Base-by-base conservation (phyloP, 2,113 vertebrate genomes). In the Paracanthobrama guichenoti region DNA sequence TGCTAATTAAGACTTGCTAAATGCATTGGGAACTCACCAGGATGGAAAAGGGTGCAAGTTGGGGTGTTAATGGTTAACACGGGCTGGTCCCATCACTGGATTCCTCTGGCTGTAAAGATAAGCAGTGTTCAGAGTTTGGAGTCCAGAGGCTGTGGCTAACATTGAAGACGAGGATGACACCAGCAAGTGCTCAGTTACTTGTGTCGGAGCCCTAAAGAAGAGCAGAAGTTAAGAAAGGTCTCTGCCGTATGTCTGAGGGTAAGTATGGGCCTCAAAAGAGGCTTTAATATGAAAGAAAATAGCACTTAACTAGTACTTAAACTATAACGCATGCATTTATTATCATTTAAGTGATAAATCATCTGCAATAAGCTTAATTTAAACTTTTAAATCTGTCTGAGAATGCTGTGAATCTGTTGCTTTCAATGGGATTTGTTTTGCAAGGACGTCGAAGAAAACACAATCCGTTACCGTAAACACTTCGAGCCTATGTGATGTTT, bases 31-130 rank as follows among this genome's bases (percentile, higher is more conserved):
- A 50, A 14, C 67, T 75, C 13, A 55, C 11, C 11, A 39, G 44
- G 76, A 73, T 72, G 66, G 81, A 76, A 79, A 1, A 69, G 26
- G 60, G 59, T 84, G 53, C 48, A 73, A 71, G 26, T 73, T 46
- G 55, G 16, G 6, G 14, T 57, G 59, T 88, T 88, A 87, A 89
- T 88, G 62, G 57, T 85, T 88, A 88, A 89, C 87, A 59, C 2
- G 12, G 7, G 12, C 44, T 55, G 24, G 31, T 82, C 76, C n/a
- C 59, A 87, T 88, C 78, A 26, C 66, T 83, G 81, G 64, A n/a
- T 75, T 81, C 22, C 28, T 78, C 5, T 42, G 48, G 84, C 55
- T 82, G 83, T 87, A 83, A 86, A 89, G 88, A 89, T 89, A 89
- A 88, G 66, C 46, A 4, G 73, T n/a, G 83, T 73, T 88, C 88